These are phyloP conservation scores for Atractosteus spatula DNA, from an alignment of 2,113 vertebrate genomes.

Conservation along the genomic window DNA sequence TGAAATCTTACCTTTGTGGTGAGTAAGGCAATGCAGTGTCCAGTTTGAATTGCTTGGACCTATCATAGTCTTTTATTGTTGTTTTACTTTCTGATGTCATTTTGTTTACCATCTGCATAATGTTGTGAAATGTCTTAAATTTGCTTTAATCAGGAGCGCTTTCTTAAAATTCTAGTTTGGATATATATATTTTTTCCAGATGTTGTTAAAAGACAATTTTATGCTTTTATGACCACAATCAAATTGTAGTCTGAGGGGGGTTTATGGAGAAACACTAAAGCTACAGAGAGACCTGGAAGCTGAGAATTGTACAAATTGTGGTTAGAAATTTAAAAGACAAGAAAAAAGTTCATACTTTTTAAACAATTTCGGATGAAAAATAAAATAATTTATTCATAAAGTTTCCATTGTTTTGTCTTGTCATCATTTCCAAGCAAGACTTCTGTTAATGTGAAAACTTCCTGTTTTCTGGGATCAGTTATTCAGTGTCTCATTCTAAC, in stretches of 20 bases:
- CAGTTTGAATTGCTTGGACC: conserved; percentile 10
- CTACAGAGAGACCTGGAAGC: conserved; percentile 67
- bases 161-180: conserved; percentile 13
- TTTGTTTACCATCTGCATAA: conserved; percentile 15
- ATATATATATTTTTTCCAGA: not conserved
- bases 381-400: conserved; percentile 74
- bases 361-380: conserved; percentile 57
- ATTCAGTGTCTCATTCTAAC: not conserved
- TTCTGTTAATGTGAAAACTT: not conserved
- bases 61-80: not conserved
- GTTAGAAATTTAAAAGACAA: conserved; percentile 56
- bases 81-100: not conserved
- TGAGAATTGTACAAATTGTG: conserved; percentile 71
- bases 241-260: conserved; percentile 2
- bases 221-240: conserved; percentile 13
- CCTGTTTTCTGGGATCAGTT: conserved; percentile 5
- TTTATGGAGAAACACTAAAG: conserved; percentile 55
- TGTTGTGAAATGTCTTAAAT: conserved; percentile 23
- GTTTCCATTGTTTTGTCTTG: conserved; percentile 39
- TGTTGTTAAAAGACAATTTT: conserved; percentile 8
- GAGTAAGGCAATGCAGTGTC: not conserved
- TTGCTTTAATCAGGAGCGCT: conserved; percentile 11
- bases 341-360: conserved; percentile 67
- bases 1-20: not conserved
- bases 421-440: conserved; percentile 5